Percentiles rank a stretch among this genome's conserved stretches.
Conservation (phyloP, 2,797 vertebrate genomes). For the Benthosema pterotum region DNA sequence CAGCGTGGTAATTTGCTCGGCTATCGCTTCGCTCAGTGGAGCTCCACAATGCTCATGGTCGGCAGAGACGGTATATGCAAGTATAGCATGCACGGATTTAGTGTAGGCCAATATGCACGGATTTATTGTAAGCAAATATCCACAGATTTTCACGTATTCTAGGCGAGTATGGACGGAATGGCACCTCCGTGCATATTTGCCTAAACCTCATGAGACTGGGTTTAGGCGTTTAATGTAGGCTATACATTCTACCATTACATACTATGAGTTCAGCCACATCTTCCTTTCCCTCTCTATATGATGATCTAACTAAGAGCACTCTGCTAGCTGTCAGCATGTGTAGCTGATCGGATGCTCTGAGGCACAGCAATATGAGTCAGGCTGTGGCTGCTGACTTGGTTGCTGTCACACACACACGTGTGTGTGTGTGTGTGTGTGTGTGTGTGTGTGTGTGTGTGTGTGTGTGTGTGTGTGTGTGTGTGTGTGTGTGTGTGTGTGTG, state of each 20-base stretch:
- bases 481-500: conserved; percentile 23
- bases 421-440: conserved; percentile 11
- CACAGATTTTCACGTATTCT: too few relatives aligned
- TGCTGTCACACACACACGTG: conserved; percentile 44
- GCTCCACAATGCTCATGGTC: too few relatives aligned
- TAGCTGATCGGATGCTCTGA: conserved; percentile 51
- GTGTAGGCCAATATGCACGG: too few relatives aligned
- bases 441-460: conserved; percentile 29
- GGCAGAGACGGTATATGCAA: too few relatives aligned
- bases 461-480: background rate
- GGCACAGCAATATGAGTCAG: conserved; percentile 63
- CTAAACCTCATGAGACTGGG: too few relatives aligned
- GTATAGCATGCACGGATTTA: too few relatives aligned
- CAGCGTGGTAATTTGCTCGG: too few relatives aligned
- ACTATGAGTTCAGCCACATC: background rate
- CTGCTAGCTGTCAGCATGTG: conserved; percentile 55
- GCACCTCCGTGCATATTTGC: too few relatives aligned
- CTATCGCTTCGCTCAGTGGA: too few relatives aligned
- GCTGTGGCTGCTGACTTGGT: conserved; percentile 70
- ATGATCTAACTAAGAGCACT: conserved; percentile 38
- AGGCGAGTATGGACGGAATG: too few relatives aligned
- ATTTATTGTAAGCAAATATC: too few relatives aligned
- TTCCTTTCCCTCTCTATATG: conserved; percentile 10
- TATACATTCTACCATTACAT: background rate
- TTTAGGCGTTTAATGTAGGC: background rate